Base-by-base conservation (phyloP, 2,888 invertebrate species). In the Ernsta delagoae region DNA sequence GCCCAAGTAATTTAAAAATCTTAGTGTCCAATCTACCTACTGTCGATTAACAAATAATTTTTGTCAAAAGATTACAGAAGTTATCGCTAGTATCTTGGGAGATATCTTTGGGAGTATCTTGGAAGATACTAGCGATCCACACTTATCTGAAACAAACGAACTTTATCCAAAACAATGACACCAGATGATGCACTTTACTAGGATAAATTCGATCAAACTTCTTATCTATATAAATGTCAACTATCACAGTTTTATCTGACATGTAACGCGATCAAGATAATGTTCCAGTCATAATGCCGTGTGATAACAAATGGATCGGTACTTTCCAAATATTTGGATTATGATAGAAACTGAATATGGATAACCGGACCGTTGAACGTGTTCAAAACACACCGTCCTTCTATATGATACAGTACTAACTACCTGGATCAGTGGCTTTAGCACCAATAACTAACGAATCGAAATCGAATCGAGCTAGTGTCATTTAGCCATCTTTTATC, bases 201-300 rank as follows among this genome's bases (percentile, higher is more conserved):
- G 9, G 65, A 59, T 48, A 65, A n/a, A 11, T 56, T 48, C 59
- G 11, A 43, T 65, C 65, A 65, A 65, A 45, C 48, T 65, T n/a
- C n/a, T n/a, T 65, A 65, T 65, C 48, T 39, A 65, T 65, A 36
- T 39, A 31, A 65, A 48, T 50, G 65, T 65, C 65, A 65, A 59
- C 36, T 36, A 59, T 11, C 64, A 45, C 12, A n/a, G 34, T 5
- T 24, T 59, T 65, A 65, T 65, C 65, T 48, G 59, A 56, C 56
- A 31, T 48, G 59, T 57, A 65, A 59, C 34, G 34, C 9, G 41
- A 56, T 59, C 65, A 39, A 36, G 61, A 36, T 62, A 62, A 62
- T 8, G 50, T 50, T 50, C 16, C 50, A 50, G 16, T 16, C 50
- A 16, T 50, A 50, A 50, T 50, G 16, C 16, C 11, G 50, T 16